Evolutionary conservation across 2,797 vertebrate species (phyloP).

Genomic region (Diplodus sargus): DNA sequence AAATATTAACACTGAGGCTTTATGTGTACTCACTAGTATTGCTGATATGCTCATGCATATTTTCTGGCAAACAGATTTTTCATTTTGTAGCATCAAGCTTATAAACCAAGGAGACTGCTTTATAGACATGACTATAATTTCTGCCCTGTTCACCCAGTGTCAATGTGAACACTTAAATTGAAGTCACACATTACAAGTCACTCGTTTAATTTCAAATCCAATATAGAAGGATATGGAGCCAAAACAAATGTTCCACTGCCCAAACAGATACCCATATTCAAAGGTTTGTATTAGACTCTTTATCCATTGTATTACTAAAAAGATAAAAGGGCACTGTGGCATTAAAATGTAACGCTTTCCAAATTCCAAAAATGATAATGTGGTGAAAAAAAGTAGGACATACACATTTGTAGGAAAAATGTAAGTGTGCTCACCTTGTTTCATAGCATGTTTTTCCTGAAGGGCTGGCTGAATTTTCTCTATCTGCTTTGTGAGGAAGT

Average conservation of each 20-base stretch:
- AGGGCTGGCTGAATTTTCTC: constrained; percentile 96
- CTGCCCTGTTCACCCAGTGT: not conserved
- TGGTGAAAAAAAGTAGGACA: not conserved
- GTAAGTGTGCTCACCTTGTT: constrained; percentile 86
- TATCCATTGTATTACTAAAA: too few relatives aligned
- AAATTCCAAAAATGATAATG: not conserved
- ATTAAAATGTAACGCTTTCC: not conserved
- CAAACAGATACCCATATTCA: too few relatives aligned
- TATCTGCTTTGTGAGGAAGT: constrained; percentile 96
- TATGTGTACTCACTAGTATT: too few relatives aligned
- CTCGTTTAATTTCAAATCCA: not conserved
- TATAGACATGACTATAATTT: not conserved
- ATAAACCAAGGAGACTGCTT: not conserved
- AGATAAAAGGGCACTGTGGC: not conserved
- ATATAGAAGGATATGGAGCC: not conserved
- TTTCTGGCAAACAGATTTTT: not conserved
- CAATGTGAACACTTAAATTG: not conserved
- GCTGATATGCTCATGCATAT: not conserved
- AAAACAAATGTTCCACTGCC: not conserved
- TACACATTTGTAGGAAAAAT: not conserved
- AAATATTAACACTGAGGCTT: too few relatives aligned
- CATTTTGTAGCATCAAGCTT: not conserved
- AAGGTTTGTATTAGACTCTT: too few relatives aligned
- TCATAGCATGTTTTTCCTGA: constrained; percentile 95
- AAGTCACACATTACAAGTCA: not conserved